Evolutionary conservation across 2,888 invertebrate genomes (phyloP), one percentile per base, ranked within the genome.

Genomic region (Lottia scabra): DNA sequence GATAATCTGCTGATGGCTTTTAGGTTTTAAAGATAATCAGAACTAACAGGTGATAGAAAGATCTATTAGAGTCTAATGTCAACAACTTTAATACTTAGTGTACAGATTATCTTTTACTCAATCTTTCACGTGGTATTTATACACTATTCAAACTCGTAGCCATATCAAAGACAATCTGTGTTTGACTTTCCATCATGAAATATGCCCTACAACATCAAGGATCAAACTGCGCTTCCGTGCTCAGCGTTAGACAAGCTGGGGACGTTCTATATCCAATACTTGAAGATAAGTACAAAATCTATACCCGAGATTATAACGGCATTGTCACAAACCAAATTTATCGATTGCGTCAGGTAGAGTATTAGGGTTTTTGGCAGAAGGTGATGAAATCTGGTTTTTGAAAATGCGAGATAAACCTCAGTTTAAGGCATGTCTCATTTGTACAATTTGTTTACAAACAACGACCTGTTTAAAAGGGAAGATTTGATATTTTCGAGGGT

Each of bases 11-110:
- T 56, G 62, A 65, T 70, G 46, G 70, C 65, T 65, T 66, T 70
- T 43, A 44, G 64, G 70, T 27, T 48, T 46, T 45, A 64, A 19
- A 43, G 48, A 70, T 70, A 70, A 70, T 70, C 70, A 70, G 62
- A 65, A 38, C 38, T 70, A 66, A 70, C 70, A 70, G 70, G 70
- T 70, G 70, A 65, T 62, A 62, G 65, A 62, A 66, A 66, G 70
- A 65, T 16, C 46, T 38, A 23, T 16, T 38, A 46, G 56, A 70
- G 56, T 70, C 66, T 43, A 38, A 62, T 44, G 65, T 44, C 66
- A 70, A 70, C 70, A 70, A 19, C 4, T 66, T 44, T 48, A 70
- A 62, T 46, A 66, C 65, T 38, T 38, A 62, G 66, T 48, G 65
- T 44, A 66, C 65, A 70, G 70, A 38, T 44, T 44, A 38, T 56